Conservation (phyloP, 2,888 invertebrate species). For the Pheosia tremula region DNA sequence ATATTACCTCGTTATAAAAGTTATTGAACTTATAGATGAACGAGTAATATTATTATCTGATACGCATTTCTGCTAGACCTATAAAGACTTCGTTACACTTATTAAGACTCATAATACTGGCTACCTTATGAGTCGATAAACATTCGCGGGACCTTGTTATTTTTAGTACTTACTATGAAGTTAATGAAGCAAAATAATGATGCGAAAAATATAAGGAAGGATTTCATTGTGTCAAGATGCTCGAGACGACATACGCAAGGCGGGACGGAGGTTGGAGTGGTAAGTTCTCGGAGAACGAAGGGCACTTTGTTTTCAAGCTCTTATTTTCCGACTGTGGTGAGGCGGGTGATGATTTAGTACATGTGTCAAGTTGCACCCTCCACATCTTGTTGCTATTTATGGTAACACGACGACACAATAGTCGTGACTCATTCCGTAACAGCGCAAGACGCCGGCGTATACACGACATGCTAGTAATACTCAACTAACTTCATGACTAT, state of each 20-base stretch:
- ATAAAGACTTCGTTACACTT: conserved; percentile 7
- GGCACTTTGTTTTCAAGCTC: conserved; percentile 63
- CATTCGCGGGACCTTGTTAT: conserved; percentile 38
- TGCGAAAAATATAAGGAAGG: conserved; percentile 35
- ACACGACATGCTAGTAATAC: conserved; percentile 54
- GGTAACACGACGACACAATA: conserved; percentile 65
- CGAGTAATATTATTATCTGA: conserved; percentile 28
- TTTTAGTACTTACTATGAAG: conserved; percentile 26
- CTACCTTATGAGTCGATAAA: conserved; percentile 53
- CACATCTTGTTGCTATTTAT: conserved; percentile 65
- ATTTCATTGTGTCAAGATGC: conserved; percentile 47
- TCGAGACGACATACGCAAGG: conserved; percentile 56
- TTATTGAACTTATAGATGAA: conserved; percentile 22
- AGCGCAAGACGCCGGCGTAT: conserved; percentile 43
- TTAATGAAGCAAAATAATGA: conserved; percentile 35
- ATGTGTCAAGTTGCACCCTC: conserved; percentile 58
- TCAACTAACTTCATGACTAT: conserved; percentile 55
- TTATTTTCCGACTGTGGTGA: conserved; percentile 57
- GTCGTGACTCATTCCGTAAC: conserved; percentile 59
- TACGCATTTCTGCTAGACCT: conserved; percentile 6
- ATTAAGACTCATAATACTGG: conserved; percentile 43
- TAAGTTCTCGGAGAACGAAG: conserved; percentile 51
- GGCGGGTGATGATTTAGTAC: conserved; percentile 50
- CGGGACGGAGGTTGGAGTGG: conserved; percentile 41
- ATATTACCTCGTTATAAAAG: conserved; percentile 13